Evolutionary conservation across 2,888 invertebrate genomes (phyloP).

Genomic region (Oscheius sp.): DNA sequence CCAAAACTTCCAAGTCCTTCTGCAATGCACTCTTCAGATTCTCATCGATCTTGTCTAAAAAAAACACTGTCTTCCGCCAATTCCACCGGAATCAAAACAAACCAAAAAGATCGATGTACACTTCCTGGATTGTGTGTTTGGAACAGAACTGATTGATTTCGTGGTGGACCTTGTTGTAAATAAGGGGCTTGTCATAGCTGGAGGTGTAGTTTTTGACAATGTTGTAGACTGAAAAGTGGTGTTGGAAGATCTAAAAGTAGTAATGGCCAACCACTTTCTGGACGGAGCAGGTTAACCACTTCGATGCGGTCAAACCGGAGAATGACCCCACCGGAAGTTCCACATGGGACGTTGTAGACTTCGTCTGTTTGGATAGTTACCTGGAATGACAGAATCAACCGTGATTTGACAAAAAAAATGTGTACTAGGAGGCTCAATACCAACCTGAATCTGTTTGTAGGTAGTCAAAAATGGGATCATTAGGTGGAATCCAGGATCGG

Average conservation of each 20-base stretch:
- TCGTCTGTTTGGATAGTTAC: slow-evolving; percentile 26
- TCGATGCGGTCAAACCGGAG: slow-evolving; percentile 16
- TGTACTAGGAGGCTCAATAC: too few relatives aligned
- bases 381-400: neutral
- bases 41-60: slow-evolving; percentile 86
- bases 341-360: slow-evolving; percentile 13
- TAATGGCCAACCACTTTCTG: neutral
- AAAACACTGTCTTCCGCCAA: neutral
- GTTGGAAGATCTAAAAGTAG: neutral
- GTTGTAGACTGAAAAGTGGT: slow-evolving; percentile 80
- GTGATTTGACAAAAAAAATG: too few relatives aligned
- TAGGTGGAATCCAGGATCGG: slow-evolving; percentile 13
- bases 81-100: slow-evolving; percentile 76
- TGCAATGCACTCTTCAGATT: slow-evolving; percentile 86
- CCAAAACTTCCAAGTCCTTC: slow-evolving; percentile 84
- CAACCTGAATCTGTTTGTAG: slow-evolving; percentile 24
- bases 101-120: slow-evolving; percentile 80
- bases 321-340: slow-evolving; percentile 18
- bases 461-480: slow-evolving; percentile 19
- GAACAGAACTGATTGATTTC: slow-evolving; percentile 79
- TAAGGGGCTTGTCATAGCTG: slow-evolving; percentile 88
- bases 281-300: slow-evolving; percentile 15
- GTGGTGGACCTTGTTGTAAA: slow-evolving; percentile 82
- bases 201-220: slow-evolving; percentile 90
- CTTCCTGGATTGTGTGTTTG: slow-evolving; percentile 82